These are phyloP conservation scores for Silurus lanzhouensis DNA, from an alignment of 2,797 vertebrate species.

Conservation along the genomic window DNA sequence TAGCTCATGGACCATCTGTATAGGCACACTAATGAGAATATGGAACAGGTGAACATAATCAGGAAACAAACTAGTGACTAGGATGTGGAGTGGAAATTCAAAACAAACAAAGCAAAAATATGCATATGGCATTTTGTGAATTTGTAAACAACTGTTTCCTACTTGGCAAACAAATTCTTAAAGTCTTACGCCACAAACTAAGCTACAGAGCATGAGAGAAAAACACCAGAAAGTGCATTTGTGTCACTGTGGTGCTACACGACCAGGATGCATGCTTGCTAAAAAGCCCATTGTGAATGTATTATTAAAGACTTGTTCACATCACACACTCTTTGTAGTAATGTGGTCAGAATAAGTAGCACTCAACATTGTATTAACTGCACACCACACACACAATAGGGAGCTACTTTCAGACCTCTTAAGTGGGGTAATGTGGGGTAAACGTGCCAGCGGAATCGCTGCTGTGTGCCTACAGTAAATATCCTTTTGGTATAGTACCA, in stretches of 20 bases:
- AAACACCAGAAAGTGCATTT: not conserved
- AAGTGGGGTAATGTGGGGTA: slow-evolving; percentile 53
- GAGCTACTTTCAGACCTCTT: slow-evolving; percentile 62
- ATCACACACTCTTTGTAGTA: slow-evolving; percentile 31
- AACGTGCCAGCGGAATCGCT: slow-evolving; percentile 55
- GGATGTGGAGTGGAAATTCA: not conserved
- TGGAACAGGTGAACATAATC: not conserved
- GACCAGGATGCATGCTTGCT: slow-evolving; percentile 47
- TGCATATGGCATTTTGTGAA: not conserved
- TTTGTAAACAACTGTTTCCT: not conserved
- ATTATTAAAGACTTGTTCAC: slow-evolving; percentile 58
- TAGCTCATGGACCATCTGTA: not conserved
- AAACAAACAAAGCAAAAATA: not conserved
- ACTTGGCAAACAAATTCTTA: not conserved
- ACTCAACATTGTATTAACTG: slow-evolving; percentile 56
- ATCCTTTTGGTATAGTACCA: not conserved
- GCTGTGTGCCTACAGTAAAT: slow-evolving; percentile 44
- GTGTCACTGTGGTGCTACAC: slow-evolving; percentile 22
- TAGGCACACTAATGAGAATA: not conserved
- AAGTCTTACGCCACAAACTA: not conserved
- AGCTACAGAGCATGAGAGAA: slow-evolving; percentile 7
- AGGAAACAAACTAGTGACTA: not conserved
- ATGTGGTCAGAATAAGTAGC: slow-evolving; percentile 46
- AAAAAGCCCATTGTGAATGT: slow-evolving; percentile 59
- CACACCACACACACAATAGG: slow-evolving; percentile 51